Evolutionary conservation across 1,140 invertebrate genomes (phyloP), one percentile per base, ranked within the genome.

Genomic region (Pogonomyrmex californicus): DNA sequence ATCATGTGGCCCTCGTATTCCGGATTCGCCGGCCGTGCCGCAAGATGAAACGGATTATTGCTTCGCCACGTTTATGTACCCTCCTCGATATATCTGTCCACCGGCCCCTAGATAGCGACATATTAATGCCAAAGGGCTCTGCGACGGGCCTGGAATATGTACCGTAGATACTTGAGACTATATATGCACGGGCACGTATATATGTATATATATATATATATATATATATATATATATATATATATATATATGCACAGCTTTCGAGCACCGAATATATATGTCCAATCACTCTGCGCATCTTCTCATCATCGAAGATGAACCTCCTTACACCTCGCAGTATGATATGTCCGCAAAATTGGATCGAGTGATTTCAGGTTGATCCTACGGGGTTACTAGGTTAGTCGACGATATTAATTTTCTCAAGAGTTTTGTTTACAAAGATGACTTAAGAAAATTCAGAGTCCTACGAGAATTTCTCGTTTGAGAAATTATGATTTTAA

Each of bases 31-130:
- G 65, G 79, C 58, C 77, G 88, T 65, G 79, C 78, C 88, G 85
- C 88, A 89, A 89, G 88, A 90, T 89, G 88, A 90, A 90, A 90
- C 88, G 88, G 88, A 90, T 89, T 90, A 90, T 90, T 89, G 88
- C 88, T 62, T 76, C 85, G 23, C 85, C 88, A 89, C 65, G 88
- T 90, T 89, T 78, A 73, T 87, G 85, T 86, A 86, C 88, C 87
- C 30, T 60, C 68, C 54, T 73, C 70, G 63, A 79, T 87, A 89
- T 90, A 83, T 78, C 88, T 87, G 88, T 90, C 85, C 85, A 60
- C 85, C 47, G 71, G 71, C 88, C 65, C 66, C 88, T 86, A 83
- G 88, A 90, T 87, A 89, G 88, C 88, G 85, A 90, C 85, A 85
- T 90, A 90, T 89, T 87, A 86, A 76, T 87, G 88, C 77, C 77